phyloP scores from a whole-genome alignment of 2,888 invertebrate species.

The Xylota sylvarum region DNA sequence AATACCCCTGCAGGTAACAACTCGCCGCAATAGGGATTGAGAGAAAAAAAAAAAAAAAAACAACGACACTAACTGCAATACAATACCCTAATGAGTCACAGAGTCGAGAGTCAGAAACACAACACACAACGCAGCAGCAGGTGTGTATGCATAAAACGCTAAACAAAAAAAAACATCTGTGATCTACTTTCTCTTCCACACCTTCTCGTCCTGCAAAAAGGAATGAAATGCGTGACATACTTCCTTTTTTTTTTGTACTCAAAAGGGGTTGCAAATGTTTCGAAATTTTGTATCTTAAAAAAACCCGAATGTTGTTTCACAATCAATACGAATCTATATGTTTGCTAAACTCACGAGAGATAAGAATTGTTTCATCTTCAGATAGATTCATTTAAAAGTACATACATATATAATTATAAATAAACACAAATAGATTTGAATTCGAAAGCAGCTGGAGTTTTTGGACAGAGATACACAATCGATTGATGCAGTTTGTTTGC shows the following conservation, averaged over 20 bases:
- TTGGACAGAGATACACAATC: not conserved
- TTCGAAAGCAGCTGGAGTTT: not conserved
- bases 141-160: constrained; percentile 1
- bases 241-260: not conserved
- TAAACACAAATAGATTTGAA: constrained; percentile 25
- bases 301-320: constrained; percentile 16
- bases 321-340: constrained; percentile 32
- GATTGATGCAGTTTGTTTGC: constrained; percentile 6
- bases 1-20: constrained; percentile 51
- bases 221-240: constrained; percentile 34
- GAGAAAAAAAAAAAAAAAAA: too few species aligned
- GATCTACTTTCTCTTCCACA: constrained; percentile 61
- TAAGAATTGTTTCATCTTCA: constrained; percentile 5
- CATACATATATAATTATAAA: constrained; percentile 24
- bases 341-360: constrained; percentile 30
- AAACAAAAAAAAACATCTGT: constrained; percentile 59
- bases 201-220: constrained; percentile 3
- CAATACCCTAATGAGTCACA: constrained; percentile 32
- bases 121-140: constrained; percentile 28
- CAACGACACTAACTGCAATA: constrained; percentile 48
- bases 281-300: too few species aligned
- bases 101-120: constrained; percentile 1
- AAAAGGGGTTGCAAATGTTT: not conserved
- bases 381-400: constrained; percentile 15
- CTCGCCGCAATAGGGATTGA: constrained; percentile 45